phyloP scores from a whole-genome alignment of 35 echinoderm and acorn worm species.

The Apostichopus californicus region DNA sequence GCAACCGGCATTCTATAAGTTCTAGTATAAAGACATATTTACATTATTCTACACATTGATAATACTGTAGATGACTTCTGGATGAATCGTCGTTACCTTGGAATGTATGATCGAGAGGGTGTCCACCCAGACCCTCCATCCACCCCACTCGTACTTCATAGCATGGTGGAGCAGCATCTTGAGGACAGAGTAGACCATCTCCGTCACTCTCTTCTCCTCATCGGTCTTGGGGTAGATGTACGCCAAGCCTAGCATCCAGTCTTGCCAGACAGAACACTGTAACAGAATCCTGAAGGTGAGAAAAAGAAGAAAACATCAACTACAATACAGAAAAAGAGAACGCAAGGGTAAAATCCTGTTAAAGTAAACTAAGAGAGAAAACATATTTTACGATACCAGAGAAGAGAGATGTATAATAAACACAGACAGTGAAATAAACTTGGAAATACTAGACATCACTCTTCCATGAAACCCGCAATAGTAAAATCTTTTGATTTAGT shows the following conservation, averaged over 20 bases:
- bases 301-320: background rate
- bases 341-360: too few relatives aligned
- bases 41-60: too few relatives aligned
- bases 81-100: conserved; percentile 62
- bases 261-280: conserved; percentile 98
- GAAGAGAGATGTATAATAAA: background rate
- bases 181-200: conserved; percentile 99
- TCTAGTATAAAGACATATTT: too few relatives aligned
- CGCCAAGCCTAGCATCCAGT: conserved; percentile 95
- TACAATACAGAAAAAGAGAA: too few relatives aligned
- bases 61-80: too few relatives aligned
- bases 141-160: conserved; percentile 99
- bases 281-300: conserved; percentile 70
- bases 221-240: conserved; percentile 98
- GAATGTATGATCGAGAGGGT: conserved; percentile 98
- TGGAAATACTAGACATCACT: too few relatives aligned
- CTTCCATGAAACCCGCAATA: too few relatives aligned
- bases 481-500: too few relatives aligned
- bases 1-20: too few relatives aligned
- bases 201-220: conserved; percentile 96
- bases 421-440: background rate
- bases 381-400: too few relatives aligned
- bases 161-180: conserved; percentile 98
- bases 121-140: conserved; percentile 98
- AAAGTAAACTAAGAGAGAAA: too few relatives aligned